A percentile compares a stretch with the other conserved stretches of the same genome.
Conservation (phyloP, 2,113 vertebrate genomes). For the Caranx ignobilis region DNA sequence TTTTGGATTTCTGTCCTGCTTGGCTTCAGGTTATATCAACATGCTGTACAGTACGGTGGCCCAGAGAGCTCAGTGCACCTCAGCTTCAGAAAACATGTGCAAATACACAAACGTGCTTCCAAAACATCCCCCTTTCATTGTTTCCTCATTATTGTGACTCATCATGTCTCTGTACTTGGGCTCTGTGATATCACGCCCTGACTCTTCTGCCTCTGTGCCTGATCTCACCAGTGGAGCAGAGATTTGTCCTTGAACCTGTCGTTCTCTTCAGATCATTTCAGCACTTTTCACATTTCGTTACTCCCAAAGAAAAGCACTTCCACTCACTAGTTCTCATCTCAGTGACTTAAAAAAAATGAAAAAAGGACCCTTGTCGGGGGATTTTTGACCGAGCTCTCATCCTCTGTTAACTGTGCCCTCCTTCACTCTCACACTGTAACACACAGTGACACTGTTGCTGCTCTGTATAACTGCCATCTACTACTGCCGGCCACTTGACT, state of each 20-base stretch:
- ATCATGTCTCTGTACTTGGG: neutral
- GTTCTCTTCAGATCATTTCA: constrained; percentile 34
- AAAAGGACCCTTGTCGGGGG: neutral
- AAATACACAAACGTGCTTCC: neutral
- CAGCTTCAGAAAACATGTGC: no score
- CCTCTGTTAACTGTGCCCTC: constrained; percentile 32
- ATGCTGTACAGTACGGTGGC: no score
- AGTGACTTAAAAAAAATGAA: neutral
- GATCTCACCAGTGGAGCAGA: neutral
- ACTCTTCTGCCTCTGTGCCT: constrained; percentile 24
- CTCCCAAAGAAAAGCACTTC: constrained; percentile 34
- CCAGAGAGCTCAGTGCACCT: no score
- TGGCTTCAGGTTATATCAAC: no score
- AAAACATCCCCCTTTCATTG: neutral
- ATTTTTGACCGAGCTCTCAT: constrained; percentile 44
- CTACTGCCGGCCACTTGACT: constrained; percentile 21
- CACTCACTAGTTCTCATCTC: constrained; percentile 40
- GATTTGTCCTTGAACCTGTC: constrained; percentile 58
- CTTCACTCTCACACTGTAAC: constrained; percentile 43
- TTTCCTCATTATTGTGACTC: constrained; percentile 17
- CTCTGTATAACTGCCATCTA: constrained; percentile 30
- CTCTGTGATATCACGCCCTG: constrained; percentile 47
- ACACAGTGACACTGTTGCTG: constrained; percentile 46
- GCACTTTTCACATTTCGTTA: constrained; percentile 52
- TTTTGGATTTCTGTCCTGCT: no score